phyloP scores from a whole-genome alignment of 2,113 vertebrate species.

The Lichenostomus cassidix region DNA sequence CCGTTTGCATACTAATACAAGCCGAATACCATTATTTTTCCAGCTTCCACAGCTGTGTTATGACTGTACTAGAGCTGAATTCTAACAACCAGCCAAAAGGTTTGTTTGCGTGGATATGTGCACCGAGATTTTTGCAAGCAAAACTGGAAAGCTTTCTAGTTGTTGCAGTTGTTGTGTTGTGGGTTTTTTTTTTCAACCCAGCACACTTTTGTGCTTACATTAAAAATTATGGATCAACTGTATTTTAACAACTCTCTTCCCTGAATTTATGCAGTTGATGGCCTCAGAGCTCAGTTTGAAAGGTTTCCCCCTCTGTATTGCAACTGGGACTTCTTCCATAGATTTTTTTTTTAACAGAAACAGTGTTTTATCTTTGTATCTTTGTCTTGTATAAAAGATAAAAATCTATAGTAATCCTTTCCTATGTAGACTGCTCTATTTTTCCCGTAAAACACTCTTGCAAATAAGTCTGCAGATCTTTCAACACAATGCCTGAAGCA shows the following conservation, averaged over 20 bases:
- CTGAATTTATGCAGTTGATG: conserved; percentile 55
- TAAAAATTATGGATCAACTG: conserved; percentile 57
- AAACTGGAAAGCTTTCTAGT: conserved; percentile 55
- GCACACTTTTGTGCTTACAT: conserved; percentile 44
- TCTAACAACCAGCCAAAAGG: conserved; percentile 68
- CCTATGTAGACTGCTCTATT: conserved; percentile 70
- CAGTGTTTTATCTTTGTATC: conserved; percentile 73
- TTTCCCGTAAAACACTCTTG: conserved; percentile 77
- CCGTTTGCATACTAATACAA: conserved; percentile 62
- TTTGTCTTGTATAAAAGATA: conserved; percentile 75
- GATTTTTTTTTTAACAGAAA: conserved; percentile 46
- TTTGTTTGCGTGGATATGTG: conserved; percentile 57
- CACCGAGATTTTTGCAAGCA: conserved; percentile 45
- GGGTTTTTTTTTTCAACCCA: background rate
- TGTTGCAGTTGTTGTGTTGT: background rate
- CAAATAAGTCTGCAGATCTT: conserved; percentile 80
- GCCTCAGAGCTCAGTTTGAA: conserved; percentile 63
- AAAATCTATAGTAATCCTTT: conserved; percentile 77
- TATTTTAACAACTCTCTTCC: conserved; percentile 62
- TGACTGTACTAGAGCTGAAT: conserved; percentile 66
- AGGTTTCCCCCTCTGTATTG: conserved; percentile 45
- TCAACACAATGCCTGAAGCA: conserved; percentile 78
- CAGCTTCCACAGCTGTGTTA: conserved; percentile 69
- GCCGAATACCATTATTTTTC: conserved; percentile 59
- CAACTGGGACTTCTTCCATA: conserved; percentile 66